Evolutionary conservation across 2,888 invertebrate species (phyloP).

Genomic region (Ophonus ardosiacus): DNA sequence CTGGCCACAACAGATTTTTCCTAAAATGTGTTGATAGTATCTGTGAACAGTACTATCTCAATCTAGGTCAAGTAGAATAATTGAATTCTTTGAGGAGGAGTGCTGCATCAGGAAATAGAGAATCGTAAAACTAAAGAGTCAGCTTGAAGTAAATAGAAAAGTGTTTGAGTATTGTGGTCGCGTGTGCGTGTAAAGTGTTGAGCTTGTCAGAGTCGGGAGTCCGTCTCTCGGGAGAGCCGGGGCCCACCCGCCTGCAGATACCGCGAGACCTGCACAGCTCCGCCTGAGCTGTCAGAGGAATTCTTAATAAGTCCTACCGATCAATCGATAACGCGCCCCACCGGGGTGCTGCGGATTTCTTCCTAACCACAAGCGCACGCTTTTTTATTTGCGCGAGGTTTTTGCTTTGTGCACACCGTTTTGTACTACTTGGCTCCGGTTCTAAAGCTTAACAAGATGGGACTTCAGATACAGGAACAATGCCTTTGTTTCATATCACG

Average conservation of each 20-base stretch:
- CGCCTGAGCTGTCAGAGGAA: conserved; percentile 42
- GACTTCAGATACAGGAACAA: background rate
- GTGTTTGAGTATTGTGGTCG: conserved; percentile 34
- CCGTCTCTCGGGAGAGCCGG: conserved; percentile 8
- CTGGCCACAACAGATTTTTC: too few relatives aligned
- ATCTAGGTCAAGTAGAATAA: background rate
- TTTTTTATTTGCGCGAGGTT: conserved; percentile 38
- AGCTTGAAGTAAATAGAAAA: conserved; percentile 23
- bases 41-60: background rate
- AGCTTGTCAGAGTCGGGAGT: background rate
- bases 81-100: background rate
- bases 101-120: conserved; percentile 19
- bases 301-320: conserved; percentile 42
- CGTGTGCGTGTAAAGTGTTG: conserved; percentile 37
- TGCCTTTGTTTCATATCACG: background rate
- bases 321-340: conserved; percentile 35
- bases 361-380: conserved; percentile 6
- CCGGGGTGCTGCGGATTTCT: background rate
- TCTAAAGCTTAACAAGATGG: background rate
- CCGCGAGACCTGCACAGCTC: conserved; percentile 21
- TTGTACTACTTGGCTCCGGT: conserved; percentile 2
- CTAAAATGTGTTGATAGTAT: too few relatives aligned
- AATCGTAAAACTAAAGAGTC: conserved; percentile 31
- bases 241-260: background rate
- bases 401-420: conserved; percentile 20